A percentile compares a stretch with the other conserved stretches of the same genome.
Evolutionary conservation across 92 coral and sea anemone species (phyloP).

Genomic region (Paragorgia papillata): DNA sequence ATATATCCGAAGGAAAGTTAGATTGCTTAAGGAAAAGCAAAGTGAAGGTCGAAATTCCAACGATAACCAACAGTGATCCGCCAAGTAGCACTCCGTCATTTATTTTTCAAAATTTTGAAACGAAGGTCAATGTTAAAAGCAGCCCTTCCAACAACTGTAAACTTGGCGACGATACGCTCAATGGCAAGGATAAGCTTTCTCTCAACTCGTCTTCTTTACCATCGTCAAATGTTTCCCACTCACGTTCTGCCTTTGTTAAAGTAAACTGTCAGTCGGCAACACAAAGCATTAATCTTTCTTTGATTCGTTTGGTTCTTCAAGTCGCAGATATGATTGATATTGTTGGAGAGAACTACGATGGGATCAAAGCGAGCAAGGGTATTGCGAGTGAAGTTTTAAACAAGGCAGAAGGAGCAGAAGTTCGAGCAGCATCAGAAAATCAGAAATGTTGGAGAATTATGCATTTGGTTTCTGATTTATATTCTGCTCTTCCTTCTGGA

Average conservation of each 20-base stretch:
- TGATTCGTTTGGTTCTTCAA: slow-evolving; percentile 81
- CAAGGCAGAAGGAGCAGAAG: not conserved
- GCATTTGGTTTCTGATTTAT: slow-evolving; percentile 90
- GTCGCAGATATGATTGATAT: slow-evolving; percentile 87
- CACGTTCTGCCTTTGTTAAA: slow-evolving; percentile 30
- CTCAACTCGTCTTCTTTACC: not conserved
- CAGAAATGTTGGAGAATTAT: slow-evolving; percentile 94
- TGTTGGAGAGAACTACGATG: slow-evolving; percentile 49
- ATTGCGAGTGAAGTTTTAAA: not conserved
- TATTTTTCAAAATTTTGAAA: slow-evolving; percentile 35
- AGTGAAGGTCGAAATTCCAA: slow-evolving; percentile 21
- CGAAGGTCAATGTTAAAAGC: slow-evolving; percentile 27
- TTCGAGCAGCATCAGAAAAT: slow-evolving; percentile 24
- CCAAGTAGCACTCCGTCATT: slow-evolving; percentile 32
- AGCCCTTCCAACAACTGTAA: not conserved
- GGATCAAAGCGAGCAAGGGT: slow-evolving; percentile 26
- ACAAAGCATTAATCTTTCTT: slow-evolving; percentile 81
- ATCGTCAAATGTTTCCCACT: slow-evolving; percentile 2
- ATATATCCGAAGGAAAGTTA: slow-evolving; percentile 32
- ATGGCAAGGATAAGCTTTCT: slow-evolving; percentile 20
- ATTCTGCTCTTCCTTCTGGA: slow-evolving; percentile 79
- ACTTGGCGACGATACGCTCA: not conserved
- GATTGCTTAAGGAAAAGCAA: slow-evolving; percentile 27
- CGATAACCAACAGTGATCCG: slow-evolving; percentile 3
- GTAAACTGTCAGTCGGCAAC: slow-evolving; percentile 79